Conservation (phyloP, 2,113 vertebrate species). For the rabbit (Oryctolagus cuniculus) region DNA sequence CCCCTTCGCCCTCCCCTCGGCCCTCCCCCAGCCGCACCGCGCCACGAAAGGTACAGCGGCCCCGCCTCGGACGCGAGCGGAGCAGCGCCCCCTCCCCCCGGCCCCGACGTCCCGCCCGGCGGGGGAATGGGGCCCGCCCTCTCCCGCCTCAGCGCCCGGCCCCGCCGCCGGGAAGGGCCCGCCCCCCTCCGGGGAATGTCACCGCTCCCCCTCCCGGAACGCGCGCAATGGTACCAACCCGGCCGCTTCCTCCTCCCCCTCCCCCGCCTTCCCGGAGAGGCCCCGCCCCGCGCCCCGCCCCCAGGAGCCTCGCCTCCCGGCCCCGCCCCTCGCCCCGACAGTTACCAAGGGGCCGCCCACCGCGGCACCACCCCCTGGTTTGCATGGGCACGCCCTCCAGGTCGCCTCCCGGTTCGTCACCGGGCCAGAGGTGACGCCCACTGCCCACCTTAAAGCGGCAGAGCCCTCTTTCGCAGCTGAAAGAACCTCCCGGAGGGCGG, state of each 20-base stretch:
- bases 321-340: conserved; percentile 32
- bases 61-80: conserved; percentile 65
- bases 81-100: conserved; percentile 20
- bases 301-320: conserved; percentile 24
- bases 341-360: conserved; percentile 73
- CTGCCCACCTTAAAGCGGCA: conserved; percentile 79
- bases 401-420: conserved; percentile 67
- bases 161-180: conserved; percentile 55
- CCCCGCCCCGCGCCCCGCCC: conserved; percentile 29
- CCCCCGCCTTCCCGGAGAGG: conserved; percentile 51
- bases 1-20: conserved; percentile 78
- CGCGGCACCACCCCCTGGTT: conserved; percentile 70
- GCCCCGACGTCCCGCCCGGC: conserved; percentile 34
- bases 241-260: conserved; percentile 52
- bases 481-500: conserved; percentile 20
- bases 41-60: conserved; percentile 72
- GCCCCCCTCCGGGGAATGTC: conserved; percentile 66
- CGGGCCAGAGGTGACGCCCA: conserved; percentile 78
- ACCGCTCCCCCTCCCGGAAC: conserved; percentile 58
- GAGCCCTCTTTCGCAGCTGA: conserved; percentile 16
- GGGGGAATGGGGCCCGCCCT: conserved; percentile 40
- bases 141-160: background rate
- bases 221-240: conserved; percentile 79
- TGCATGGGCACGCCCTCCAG: conserved; percentile 73
- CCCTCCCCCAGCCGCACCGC: conserved; percentile 71